phyloP scores from a whole-genome alignment of 2,113 vertebrate species.

The Todiramphus saurophagus region DNA sequence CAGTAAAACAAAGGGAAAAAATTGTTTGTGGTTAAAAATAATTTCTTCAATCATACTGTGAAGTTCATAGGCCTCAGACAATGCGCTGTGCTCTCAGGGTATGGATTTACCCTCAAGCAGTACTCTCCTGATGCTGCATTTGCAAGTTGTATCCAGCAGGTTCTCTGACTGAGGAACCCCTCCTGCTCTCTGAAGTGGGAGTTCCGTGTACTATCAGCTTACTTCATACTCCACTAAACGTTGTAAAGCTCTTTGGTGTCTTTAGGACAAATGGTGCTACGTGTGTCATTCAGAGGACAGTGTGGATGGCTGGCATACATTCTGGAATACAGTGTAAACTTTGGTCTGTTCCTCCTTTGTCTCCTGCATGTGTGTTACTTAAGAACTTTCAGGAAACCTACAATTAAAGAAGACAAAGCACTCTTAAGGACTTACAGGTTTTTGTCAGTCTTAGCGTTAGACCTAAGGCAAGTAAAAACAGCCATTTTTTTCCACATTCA shows the following conservation, averaged over 20 bases:
- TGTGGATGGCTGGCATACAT: neutral
- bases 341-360: neutral
- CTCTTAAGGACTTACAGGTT: neutral
- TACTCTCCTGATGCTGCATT: neutral
- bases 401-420: neutral
- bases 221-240: neutral
- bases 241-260: neutral
- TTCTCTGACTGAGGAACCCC: neutral
- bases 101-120: neutral
- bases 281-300: neutral
- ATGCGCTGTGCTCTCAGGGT: neutral
- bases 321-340: neutral
- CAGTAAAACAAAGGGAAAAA: neutral
- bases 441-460: neutral
- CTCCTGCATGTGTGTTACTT: neutral
- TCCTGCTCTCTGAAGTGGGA: neutral
- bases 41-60: neutral
- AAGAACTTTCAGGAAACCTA: neutral
- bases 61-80: neutral
- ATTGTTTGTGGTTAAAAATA: neutral
- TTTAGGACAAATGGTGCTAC: neutral
- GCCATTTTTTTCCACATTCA: neutral
- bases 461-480: neutral
- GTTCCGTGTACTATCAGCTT: neutral
- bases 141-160: neutral